These are phyloP conservation scores for Steinernema feltiae DNA, from an alignment of 1,140 invertebrate species.

Conservation along the genomic window DNA sequence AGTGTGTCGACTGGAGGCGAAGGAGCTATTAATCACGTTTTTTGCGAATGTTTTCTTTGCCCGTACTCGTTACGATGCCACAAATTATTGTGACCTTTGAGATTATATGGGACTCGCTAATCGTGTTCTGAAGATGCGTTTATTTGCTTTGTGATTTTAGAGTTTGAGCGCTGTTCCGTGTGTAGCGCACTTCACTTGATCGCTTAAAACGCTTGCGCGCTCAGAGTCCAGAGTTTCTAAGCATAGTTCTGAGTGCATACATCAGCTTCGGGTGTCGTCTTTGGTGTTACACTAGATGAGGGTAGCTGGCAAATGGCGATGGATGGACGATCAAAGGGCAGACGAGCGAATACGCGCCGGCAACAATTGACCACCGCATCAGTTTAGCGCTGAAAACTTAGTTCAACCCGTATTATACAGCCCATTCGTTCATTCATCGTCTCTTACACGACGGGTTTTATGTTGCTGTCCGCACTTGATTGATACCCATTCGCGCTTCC, in stretches of 20 bases:
- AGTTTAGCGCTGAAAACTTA: background rate
- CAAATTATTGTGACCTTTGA: no score
- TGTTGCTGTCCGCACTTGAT: no score
- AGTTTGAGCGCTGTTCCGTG: no score
- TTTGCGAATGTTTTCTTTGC: background rate
- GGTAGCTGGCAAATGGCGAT: background rate
- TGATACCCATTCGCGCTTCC: no score
- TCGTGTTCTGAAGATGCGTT: no score
- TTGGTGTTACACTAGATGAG: background rate
- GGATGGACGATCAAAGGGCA: constrained; percentile 11
- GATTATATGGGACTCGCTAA: no score
- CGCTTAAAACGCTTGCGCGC: no score
- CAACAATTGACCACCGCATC: background rate
- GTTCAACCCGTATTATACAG: background rate
- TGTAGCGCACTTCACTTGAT: no score
- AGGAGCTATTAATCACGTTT: background rate
- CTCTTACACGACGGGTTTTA: background rate
- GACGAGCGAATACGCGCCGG: background rate
- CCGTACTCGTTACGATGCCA: background rate
- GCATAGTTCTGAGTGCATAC: background rate
- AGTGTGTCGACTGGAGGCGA: background rate
- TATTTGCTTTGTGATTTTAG: no score
- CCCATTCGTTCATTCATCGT: background rate
- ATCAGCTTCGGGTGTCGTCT: background rate
- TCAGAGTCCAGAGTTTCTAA: background rate